Evolutionary conservation across 30 jellyfish, hydroid and myxozoan genomes (phyloP).

Genomic region (Aurelia aurita complex sp. Pacific): DNA sequence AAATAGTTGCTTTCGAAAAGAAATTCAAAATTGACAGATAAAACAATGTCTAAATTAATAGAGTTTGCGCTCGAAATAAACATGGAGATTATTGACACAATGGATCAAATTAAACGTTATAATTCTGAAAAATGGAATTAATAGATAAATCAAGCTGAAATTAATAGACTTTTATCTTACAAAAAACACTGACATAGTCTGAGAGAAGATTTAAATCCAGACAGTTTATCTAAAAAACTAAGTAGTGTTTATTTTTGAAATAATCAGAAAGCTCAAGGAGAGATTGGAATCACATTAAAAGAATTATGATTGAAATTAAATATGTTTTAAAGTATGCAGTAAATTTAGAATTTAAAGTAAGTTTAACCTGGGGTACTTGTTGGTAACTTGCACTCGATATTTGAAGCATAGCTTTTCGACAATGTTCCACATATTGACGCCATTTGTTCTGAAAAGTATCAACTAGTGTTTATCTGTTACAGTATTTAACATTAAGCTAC

Average conservation of each 20-base stretch:
- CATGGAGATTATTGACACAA: too few species aligned
- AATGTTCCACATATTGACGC: constrained; percentile 78
- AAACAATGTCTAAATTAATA: too few species aligned
- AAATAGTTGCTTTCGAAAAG: too few species aligned
- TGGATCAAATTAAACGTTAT: too few species aligned
- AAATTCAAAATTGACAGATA: too few species aligned
- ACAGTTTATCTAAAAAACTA: neutral
- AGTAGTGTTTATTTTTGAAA: neutral
- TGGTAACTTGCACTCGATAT: constrained; percentile 49
- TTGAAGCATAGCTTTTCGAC: constrained; percentile 74
- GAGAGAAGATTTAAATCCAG: too few species aligned
- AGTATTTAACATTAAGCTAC: too few species aligned
- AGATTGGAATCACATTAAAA: neutral
- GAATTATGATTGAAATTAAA: neutral
- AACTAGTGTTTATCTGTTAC: neutral
- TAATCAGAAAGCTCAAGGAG: neutral
- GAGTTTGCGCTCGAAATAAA: too few species aligned
- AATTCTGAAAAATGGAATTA: too few species aligned
- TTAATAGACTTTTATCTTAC: too few species aligned
- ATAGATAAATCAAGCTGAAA: too few species aligned
- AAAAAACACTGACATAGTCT: neutral
- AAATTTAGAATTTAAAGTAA: neutral
- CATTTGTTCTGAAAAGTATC: constrained; percentile 65
- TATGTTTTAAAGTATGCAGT: too few species aligned
- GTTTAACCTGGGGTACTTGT: constrained; percentile 67